Base-by-base conservation (phyloP, 2,797 vertebrate species). In the Catamblyrhynchus diadema region DNA sequence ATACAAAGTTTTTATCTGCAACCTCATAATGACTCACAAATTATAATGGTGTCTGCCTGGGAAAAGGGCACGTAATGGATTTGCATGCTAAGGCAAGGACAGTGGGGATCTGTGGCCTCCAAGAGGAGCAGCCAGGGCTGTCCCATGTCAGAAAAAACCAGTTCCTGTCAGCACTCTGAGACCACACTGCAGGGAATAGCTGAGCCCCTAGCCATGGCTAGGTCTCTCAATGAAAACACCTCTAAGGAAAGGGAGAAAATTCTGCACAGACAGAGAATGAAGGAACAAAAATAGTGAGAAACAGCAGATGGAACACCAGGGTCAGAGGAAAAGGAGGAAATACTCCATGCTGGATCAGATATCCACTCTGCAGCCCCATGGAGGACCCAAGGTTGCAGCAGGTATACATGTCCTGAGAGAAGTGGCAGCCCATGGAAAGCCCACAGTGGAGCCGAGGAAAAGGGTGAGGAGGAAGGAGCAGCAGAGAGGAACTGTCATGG, bases 301-400 rank as follows among this genome's bases (percentile, higher is more conserved):
- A 57, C 9, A 45, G 20, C 2, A 48, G 61, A 42, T 9, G 11
- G 23, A 91, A 50, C 27, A 66, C 3, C 12, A 50, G 41, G 3
- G 9, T 44, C 30, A 67, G 13, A 88, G 27, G 27, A 14, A 39
- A 39, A 28, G 35, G 37, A 60, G 37, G 17, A 73, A 19, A 3
- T 74, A 14, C 14, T 59, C 17, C 16, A 24, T 54, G 30, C 8
- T 81, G 42, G 15, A 73, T 23, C 42, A 81, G 61, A 45, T 50
- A n/a, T 10, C 12, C 23, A 44, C 23, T 6, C 12, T 37, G 54
- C 25, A 83, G 33, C 9, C 33, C 28, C 9, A 9, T 5, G 41
- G 23, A 66, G 9, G 13, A 54, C 6, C 3, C 47, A 37, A 4
- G 0, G 0, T 0, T 57, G 42, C 12, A 48, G 32, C 21, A 80